A percentile compares a stretch with the other conserved stretches of the same genome.
Conservation (phyloP, 2,797 vertebrate genomes). For the Fringilla coelebs region DNA sequence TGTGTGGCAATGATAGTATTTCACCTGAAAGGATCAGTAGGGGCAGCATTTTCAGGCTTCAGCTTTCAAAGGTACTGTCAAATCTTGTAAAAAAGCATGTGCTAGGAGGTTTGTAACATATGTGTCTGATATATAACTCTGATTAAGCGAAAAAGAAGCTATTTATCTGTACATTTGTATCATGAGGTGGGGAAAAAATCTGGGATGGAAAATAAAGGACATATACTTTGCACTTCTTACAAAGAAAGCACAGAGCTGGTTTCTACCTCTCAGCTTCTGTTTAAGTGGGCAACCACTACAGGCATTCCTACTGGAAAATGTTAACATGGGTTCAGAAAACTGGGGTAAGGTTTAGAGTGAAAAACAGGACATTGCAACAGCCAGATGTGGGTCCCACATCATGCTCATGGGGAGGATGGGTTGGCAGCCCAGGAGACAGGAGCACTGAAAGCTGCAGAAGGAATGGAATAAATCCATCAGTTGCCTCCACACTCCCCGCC, state of each 20-base stretch:
- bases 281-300: background rate
- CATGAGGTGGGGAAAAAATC: background rate
- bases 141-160: background rate
- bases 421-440: background rate
- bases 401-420: fast-evolving
- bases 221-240: background rate
- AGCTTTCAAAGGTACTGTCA: background rate
- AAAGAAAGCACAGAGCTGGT: background rate
- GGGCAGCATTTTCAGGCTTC: background rate
- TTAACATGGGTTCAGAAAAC: background rate
- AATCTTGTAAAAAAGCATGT: background rate
- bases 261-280: background rate
- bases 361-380: background rate
- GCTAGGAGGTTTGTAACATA: background rate
- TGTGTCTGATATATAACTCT: background rate
- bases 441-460: background rate
- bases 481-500: background rate
- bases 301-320: background rate
- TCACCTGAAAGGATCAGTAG: background rate
- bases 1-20: background rate
- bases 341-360: background rate
- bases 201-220: background rate
- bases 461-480: background rate
- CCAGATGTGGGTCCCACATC: background rate
- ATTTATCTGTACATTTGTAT: background rate